Percentiles rank a stretch among this genome's conserved stretches.
These are phyloP conservation scores for Chionoecetes opilio DNA, from an alignment of 1,140 invertebrate genomes.

Conservation along the genomic window DNA sequence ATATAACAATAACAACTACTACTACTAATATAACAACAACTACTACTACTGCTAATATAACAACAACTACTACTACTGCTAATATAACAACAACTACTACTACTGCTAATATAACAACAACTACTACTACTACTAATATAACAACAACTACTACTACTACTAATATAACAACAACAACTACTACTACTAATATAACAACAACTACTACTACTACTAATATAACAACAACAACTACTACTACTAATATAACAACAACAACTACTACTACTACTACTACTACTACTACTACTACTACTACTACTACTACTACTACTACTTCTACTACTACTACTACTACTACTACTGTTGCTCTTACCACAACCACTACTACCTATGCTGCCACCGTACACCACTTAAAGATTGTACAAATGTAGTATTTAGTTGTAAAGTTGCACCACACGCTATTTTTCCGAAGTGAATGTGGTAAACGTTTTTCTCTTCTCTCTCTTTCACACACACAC, in stretches of 20 bases:
- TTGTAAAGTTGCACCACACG: neutral
- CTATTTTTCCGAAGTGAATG: neutral
- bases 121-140: neutral
- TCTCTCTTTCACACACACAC: conserved; percentile 34
- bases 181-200: neutral
- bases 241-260: neutral
- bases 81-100: neutral
- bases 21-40: neutral
- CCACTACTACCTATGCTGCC: too few species aligned
- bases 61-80: neutral
- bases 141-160: neutral
- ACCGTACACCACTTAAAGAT: neutral
- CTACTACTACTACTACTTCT: conserved; percentile 25
- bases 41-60: neutral
- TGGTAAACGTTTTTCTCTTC: neutral
- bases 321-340: conserved; percentile 28
- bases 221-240: neutral
- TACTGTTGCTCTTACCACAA: neutral
- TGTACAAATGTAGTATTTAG: neutral
- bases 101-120: neutral
- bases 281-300: conserved; percentile 30
- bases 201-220: neutral
- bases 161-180: neutral
- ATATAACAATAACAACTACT: neutral
- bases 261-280: conserved; percentile 22